Evolutionary conservation across 2,888 invertebrate species (phyloP), one percentile per base, ranked within the genome.

Genomic region (Nowickia ferox): DNA sequence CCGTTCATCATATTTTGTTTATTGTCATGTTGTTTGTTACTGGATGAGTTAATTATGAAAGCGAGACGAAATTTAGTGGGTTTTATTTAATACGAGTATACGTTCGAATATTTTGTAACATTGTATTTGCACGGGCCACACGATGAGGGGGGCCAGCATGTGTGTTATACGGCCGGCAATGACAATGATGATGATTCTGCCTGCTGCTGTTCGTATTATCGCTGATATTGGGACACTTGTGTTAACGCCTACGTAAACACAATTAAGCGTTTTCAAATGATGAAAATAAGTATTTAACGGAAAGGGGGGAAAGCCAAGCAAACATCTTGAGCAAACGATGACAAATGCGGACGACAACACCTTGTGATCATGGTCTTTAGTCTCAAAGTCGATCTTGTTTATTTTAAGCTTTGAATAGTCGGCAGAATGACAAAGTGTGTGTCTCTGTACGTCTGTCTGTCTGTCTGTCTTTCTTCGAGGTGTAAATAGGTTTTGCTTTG

Each of bases 171-270:
- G 61, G 46, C 30, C 30, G 30, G 30, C 30, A 30, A 30, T 30
- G 30, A 30, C 53, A 19, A 55, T 48, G 30, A 40, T 19, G 4
- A 19, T 68, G 53, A 38, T 66, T 71, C 79, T 75, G 76, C 19
- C 15, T 76, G 76, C 22, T 63, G 42, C 48, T 68, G 51, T 44
- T 75, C 71, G 55, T 57, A 9, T 65, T 44, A 22, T n/a, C 9
- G 66, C 22, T 46, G 63, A 69, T 81, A 82, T 82, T 86, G 85
- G 79, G 76, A 83, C 79, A 86, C 86, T 86, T 86, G 79, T 86
- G 66, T 80, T 78, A 84, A 87, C 84, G 87, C 87, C 87, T 83
- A 87, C 87, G 78, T 84, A 81, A 84, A 85, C 74, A 87, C 77
- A 86, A 84, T 86, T 71, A 83, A 80, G 66, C 59, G 38, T 75